phyloP scores from a whole-genome alignment of 2,888 invertebrate genomes.

The Rhimphoctona megacephalus region DNA sequence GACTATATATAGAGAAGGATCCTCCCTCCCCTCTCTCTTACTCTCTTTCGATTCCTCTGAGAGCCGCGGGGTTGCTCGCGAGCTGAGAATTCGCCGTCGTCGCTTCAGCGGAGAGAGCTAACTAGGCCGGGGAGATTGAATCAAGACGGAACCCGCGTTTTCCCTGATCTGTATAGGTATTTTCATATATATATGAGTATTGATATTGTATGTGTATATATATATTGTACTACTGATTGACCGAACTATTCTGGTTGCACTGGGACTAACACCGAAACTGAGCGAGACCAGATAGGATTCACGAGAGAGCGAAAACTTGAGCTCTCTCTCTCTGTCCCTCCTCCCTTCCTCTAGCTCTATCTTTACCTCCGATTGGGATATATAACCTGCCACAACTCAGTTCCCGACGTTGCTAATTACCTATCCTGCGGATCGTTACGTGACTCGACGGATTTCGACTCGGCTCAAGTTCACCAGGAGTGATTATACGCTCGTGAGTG shows the following conservation, averaged over 20 bases:
- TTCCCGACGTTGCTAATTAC: conserved; percentile 66
- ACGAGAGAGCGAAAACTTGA: conserved; percentile 1
- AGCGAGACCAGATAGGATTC: conserved; percentile 20
- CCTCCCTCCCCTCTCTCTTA: not conserved
- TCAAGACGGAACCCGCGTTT: conserved; percentile 75
- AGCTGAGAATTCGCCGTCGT: conserved; percentile 55
- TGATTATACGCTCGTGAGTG: conserved; percentile 68
- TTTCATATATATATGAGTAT: conserved; percentile 11
- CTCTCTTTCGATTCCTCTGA: conserved; percentile 36
- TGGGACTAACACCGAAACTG: conserved; percentile 44
- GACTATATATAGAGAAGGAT: conserved; percentile 1
- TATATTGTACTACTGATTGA: conserved; percentile 63
- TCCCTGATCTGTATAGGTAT: conserved; percentile 52
- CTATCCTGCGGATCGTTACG: conserved; percentile 71
- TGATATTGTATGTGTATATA: conserved; percentile 17
- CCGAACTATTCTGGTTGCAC: conserved; percentile 63
- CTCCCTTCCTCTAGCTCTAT: not conserved
- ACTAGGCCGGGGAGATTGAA: conserved; percentile 79
- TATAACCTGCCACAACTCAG: conserved; percentile 58
- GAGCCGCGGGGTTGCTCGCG: conserved; percentile 31
- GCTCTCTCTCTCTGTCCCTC: conserved; percentile 8
- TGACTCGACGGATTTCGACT: conserved; percentile 70
- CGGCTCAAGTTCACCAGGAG: conserved; percentile 61
- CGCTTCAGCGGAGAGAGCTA: conserved; percentile 65
- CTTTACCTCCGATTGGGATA: conserved; percentile 45